These are phyloP conservation scores for Entomyzon cyanotis DNA, from an alignment of 2,113 vertebrate genomes.

Conservation along the genomic window DNA sequence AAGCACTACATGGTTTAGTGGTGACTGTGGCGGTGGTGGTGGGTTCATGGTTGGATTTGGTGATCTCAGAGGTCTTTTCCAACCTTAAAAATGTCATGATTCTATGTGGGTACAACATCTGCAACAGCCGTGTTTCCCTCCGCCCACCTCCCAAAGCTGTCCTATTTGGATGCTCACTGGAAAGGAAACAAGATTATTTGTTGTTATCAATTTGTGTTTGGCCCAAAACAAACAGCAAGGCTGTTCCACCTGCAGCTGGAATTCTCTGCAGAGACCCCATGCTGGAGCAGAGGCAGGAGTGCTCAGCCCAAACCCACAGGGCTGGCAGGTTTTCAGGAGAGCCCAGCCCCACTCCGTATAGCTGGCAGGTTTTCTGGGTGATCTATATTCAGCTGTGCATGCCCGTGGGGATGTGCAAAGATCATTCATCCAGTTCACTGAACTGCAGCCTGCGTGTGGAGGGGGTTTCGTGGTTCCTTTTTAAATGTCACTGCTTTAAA, in stretches of 20 bases:
- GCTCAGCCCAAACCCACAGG: fast-evolving
- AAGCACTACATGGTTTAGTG: not conserved
- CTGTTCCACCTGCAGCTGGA: not conserved
- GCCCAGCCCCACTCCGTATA: fast-evolving
- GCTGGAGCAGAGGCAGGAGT: not conserved
- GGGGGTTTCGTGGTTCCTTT: not conserved
- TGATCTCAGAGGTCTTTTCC: not conserved
- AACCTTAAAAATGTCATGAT: not conserved
- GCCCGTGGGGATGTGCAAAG: slow-evolving; percentile 40
- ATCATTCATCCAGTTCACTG: slow-evolving; percentile 58
- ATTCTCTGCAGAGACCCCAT: not conserved
- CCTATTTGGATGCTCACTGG: not conserved
- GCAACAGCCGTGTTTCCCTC: not conserved
- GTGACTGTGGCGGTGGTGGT: not conserved
- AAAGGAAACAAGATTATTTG: not conserved
- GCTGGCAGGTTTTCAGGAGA: not conserved
- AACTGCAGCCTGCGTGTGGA: slow-evolving; percentile 13
- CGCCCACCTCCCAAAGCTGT: not conserved
- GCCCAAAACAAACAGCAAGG: not conserved
- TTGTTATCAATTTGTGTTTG: not conserved
- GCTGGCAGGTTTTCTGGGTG: slow-evolving; percentile 38
- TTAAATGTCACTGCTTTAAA: slow-evolving; percentile 40
- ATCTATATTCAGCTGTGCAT: slow-evolving; percentile 28
- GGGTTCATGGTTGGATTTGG: not conserved
- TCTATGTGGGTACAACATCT: not conserved